Percentiles rank a stretch among this genome's conserved stretches.
phyloP scores from a whole-genome alignment of 1,140 invertebrate genomes.

The Drosophila arizonae region DNA sequence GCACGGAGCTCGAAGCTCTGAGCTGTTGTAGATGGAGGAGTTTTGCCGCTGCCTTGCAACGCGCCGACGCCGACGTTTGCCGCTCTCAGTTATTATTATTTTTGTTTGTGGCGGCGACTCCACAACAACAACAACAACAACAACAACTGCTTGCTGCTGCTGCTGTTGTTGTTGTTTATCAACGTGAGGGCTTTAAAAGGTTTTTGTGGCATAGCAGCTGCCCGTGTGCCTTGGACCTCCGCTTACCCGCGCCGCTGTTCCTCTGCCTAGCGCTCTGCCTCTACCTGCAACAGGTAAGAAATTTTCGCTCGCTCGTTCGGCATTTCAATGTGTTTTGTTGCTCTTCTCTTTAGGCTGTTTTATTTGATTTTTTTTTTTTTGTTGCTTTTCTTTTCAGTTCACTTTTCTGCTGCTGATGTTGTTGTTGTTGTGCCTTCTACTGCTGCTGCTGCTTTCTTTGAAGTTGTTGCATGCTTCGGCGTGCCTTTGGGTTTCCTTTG shows the following conservation, averaged over 20 bases:
- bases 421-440: conserved; percentile 32
- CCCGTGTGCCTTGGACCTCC: conserved; percentile 20
- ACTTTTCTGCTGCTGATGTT: conserved; percentile 63
- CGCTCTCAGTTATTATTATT: conserved; percentile 79
- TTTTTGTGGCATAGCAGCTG: conserved; percentile 78
- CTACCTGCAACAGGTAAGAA: conserved; percentile 80
- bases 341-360: conserved; percentile 28
- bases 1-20: background rate
- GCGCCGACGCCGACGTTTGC: conserved; percentile 54
- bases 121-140: conserved; percentile 45
- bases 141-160: background rate
- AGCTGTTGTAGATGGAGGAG: conserved; percentile 28
- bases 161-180: conserved; percentile 52
- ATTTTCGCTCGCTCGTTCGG: conserved; percentile 73
- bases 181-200: conserved; percentile 80
- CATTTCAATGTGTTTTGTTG: conserved; percentile 71
- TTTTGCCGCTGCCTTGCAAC: conserved; percentile 51
- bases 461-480: conserved; percentile 78
- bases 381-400: conserved; percentile 26
- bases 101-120: conserved; percentile 73
- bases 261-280: conserved; percentile 29
- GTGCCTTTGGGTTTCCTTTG: conserved; percentile 78
- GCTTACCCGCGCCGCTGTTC: background rate
- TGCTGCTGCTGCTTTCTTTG: conserved; percentile 77
- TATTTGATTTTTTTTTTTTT: conserved; percentile 8